Percentiles rank a stretch among this genome's conserved stretches.
phyloP scores from a whole-genome alignment of 2,797 vertebrate species.

The Darevskia nairensis region DNA sequence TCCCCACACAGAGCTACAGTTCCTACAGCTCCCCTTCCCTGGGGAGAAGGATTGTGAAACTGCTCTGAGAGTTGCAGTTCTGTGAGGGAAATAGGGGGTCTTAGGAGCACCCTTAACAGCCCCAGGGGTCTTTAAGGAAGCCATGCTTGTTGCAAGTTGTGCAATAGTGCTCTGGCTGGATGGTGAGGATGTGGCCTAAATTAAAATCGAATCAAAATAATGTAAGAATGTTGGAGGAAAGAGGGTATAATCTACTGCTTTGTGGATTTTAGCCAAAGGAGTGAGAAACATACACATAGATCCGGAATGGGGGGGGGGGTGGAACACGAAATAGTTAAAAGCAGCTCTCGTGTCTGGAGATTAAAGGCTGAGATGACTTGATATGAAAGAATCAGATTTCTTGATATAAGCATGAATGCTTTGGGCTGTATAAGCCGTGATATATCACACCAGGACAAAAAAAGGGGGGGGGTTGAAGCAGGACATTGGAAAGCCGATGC shows the following conservation, averaged over 20 bases:
- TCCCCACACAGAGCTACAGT: too few species aligned
- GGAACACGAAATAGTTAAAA: neutral
- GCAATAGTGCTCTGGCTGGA: too few species aligned
- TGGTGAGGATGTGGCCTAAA: too few species aligned
- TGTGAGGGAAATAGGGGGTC: too few species aligned
- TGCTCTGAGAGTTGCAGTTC: too few species aligned
- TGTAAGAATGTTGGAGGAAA: neutral
- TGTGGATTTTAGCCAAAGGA: neutral
- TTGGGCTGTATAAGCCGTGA: slow-evolving; percentile 37
- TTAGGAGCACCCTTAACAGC: too few species aligned
- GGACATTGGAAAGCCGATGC: slow-evolving; percentile 28
- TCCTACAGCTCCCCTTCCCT: too few species aligned
- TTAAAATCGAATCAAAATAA: neutral
- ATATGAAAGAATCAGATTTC: slow-evolving; percentile 35
- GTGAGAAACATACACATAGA: neutral
- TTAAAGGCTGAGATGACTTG: neutral
- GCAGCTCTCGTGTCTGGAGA: neutral
- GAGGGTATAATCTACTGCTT: neutral
- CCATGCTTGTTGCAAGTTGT: too few species aligned
- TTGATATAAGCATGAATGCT: slow-evolving; percentile 26
- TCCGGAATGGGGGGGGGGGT: neutral
- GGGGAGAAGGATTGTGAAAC: too few species aligned
- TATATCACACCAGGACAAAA: slow-evolving; percentile 14
- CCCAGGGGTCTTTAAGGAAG: too few species aligned
- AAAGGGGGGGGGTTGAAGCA: slow-evolving; percentile 24